Evolutionary conservation across 2,888 invertebrate genomes (phyloP), one percentile per base, ranked within the genome.

Genomic region (Steinernema scapterisci): DNA sequence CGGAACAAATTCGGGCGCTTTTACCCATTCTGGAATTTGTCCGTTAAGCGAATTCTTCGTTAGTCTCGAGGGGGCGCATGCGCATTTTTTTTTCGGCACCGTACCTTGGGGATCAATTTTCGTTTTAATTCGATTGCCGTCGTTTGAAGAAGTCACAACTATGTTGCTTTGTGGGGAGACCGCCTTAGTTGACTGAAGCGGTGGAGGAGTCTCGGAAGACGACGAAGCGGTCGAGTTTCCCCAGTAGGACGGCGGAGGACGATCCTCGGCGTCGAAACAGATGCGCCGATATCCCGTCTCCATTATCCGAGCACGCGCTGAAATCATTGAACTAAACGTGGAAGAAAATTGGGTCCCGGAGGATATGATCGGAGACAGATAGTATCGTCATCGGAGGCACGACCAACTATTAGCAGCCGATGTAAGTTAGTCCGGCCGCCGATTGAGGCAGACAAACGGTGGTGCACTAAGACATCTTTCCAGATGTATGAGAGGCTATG

Each of bases 201-300:
- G 63, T n/a, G 63, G 63, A 63, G 63, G 63, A 27, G 63, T 31
- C 13, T 21, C 31, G 5, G 63, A 63, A 21, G 63, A 27, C 16
- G 63, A 63, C 23, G 54, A 54, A 27, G 63, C 27, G 31, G 63
- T 31, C 63, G 31, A 27, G 19, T 63, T 63, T 1, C 31, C 3
- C 75, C 75, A 85, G 75, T 85, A 85, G 16, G 79, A 79, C 19
- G 82, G 75, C 43, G 85, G 84, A 25, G 83, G 83, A 44, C 79
- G 79, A 74, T 85, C 85, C 71, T 81, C 85, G 70, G 80, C 80
- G 54, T 85, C 85, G 72, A 85, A 78, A 71, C 71, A 77, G 25
- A 82, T 73, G 51, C 73, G 71, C 75, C 73, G 63, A 38, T 63
- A 54, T 54, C 48, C 75, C 52, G 54, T 52, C 19, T 72, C 52